Percentiles rank a stretch among this genome's conserved stretches.
Conservation (phyloP, 1,140 invertebrate genomes). For the Drosophila orosa region DNA sequence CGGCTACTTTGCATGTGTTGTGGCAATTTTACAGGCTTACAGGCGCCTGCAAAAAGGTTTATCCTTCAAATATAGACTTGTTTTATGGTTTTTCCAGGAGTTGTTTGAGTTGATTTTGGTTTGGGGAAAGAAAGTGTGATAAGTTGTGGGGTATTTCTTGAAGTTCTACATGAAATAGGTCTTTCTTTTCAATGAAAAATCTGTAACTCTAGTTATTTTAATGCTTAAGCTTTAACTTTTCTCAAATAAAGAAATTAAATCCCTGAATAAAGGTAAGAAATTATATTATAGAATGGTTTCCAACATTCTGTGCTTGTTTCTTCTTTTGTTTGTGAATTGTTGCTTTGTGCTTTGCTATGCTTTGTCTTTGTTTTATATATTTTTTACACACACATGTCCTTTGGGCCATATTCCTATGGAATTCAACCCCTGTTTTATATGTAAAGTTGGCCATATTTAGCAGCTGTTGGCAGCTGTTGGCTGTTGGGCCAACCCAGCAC, state of each 20-base stretch:
- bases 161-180: background rate
- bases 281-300: background rate
- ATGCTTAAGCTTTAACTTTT: background rate
- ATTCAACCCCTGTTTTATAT: conserved; percentile 1
- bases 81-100: conserved; percentile 7
- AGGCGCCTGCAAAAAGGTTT: conserved; percentile 21
- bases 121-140: background rate
- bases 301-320: conserved; percentile 25
- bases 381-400: conserved; percentile 22
- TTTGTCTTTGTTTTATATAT: conserved; percentile 41
- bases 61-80: conserved; percentile 3
- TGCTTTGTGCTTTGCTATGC: conserved; percentile 30
- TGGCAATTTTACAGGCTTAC: conserved; percentile 24
- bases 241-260: background rate
- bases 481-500: conserved; percentile 20
- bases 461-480: conserved; percentile 63
- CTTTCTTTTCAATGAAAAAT: background rate
- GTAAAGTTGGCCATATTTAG: conserved; percentile 58
- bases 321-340: conserved; percentile 19
- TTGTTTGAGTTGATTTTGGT: conserved; percentile 36
- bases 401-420: conserved; percentile 4
- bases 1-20: conserved; percentile 51
- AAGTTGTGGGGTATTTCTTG: background rate
- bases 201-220: background rate
- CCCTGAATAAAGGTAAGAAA: background rate